Conservation (phyloP, 2,113 vertebrate genomes). For the Brachionichthys hirsutus region DNA sequence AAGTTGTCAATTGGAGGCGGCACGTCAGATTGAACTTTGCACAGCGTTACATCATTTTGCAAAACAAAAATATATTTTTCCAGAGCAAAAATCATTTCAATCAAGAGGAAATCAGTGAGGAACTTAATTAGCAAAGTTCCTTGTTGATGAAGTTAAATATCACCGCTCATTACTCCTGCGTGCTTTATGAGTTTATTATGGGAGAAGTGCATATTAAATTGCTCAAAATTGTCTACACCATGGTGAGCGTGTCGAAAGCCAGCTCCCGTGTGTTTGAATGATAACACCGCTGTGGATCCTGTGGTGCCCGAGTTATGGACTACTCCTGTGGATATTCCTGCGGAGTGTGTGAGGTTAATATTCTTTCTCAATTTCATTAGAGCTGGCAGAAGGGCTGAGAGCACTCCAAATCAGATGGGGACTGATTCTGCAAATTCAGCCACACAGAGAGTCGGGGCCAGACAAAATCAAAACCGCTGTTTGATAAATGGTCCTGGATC, state of each 20-base stretch:
- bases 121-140: constrained; percentile 49
- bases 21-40: constrained; percentile 62
- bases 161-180: constrained; percentile 20
- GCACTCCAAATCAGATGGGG: constrained; percentile 94
- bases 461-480: constrained; percentile 90
- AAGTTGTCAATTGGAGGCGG: constrained; percentile 55
- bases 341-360: constrained; percentile 97
- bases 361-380: constrained; percentile 99
- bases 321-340: constrained; percentile 87
- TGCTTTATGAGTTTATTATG: constrained; percentile 21
- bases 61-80: constrained; percentile 38
- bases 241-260: constrained; percentile 28
- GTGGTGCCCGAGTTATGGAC: constrained; percentile 88
- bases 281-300: constrained; percentile 42
- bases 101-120: constrained; percentile 32
- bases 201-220: constrained; percentile 31
- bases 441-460: constrained; percentile 80
- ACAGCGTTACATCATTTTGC: constrained; percentile 54
- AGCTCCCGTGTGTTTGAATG: constrained; percentile 37
- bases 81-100: constrained; percentile 29
- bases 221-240: constrained; percentile 26
- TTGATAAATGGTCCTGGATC: constrained; percentile 92
- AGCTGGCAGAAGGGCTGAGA: constrained; percentile 89
- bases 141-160: constrained; percentile 51
- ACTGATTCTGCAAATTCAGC: constrained; percentile 93